phyloP scores from a whole-genome alignment of 1,140 invertebrate genomes.

The Bombyx mandarina region DNA sequence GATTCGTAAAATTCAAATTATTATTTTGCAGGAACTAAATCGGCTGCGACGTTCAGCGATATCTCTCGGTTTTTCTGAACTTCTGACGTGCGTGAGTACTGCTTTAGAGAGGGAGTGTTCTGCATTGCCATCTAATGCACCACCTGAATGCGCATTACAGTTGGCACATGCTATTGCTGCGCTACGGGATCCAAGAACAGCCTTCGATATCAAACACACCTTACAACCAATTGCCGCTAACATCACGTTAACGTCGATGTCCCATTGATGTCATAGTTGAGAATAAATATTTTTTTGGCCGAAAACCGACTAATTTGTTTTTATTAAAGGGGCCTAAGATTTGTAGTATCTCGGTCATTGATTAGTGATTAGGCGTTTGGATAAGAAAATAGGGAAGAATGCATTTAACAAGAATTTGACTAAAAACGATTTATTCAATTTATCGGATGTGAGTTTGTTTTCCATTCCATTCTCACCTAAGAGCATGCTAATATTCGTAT shows the following conservation, averaged over 20 bases:
- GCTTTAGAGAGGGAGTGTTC: conserved; percentile 93
- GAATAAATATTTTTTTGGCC: background rate
- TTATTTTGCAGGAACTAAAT: conserved; percentile 84
- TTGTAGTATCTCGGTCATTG: too few relatives aligned
- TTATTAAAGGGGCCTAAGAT: too few relatives aligned
- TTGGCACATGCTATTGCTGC: conserved; percentile 86
- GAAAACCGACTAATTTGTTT: too few relatives aligned
- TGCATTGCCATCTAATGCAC: conserved; percentile 81
- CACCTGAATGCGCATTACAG: conserved; percentile 91
- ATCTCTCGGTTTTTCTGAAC: conserved; percentile 88
- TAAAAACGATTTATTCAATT: too few relatives aligned
- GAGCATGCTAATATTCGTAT: too few relatives aligned
- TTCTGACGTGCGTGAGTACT: conserved; percentile 81
- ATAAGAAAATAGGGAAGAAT: too few relatives aligned
- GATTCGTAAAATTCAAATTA: background rate
- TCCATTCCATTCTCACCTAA: too few relatives aligned
- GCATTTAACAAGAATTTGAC: too few relatives aligned
- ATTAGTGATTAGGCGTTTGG: too few relatives aligned
- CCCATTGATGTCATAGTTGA: conserved; percentile 27
- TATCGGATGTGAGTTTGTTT: too few relatives aligned
- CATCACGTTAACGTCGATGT: conserved; percentile 45
- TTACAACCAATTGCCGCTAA: conserved; percentile 41
- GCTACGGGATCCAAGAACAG: conserved; percentile 51
- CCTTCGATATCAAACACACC: conserved; percentile 50
- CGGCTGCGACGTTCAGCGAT: conserved; percentile 89